phyloP scores from a whole-genome alignment of 2,888 invertebrate species.

The Cartodere bifasciata region DNA sequence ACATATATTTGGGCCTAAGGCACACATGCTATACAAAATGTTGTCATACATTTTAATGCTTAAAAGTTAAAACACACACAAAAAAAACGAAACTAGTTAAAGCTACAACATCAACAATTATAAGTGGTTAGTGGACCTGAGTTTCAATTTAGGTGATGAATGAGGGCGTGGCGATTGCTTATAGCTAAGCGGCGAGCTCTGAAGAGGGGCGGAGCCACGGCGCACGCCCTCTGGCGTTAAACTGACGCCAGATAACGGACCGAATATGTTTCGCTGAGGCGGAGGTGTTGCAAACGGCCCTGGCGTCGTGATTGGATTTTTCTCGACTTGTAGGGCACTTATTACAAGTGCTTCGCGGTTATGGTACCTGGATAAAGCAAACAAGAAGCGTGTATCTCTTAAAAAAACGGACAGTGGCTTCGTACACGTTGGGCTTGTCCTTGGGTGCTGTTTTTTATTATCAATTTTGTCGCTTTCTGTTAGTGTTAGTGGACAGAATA shows the following conservation, averaged over 20 bases:
- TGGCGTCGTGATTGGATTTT: slow-evolving; percentile 80
- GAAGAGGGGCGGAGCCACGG: slow-evolving; percentile 55
- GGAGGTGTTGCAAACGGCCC: slow-evolving; percentile 68
- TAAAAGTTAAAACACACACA: too few species aligned
- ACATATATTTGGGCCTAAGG: too few species aligned
- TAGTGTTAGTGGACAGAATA: too few species aligned
- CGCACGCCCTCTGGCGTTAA: slow-evolving; percentile 19
- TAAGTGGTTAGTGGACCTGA: slow-evolving; percentile 49
- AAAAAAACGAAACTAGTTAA: too few species aligned
- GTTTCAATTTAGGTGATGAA: slow-evolving; percentile 84
- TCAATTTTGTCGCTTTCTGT: too few species aligned
- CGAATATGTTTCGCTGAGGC: slow-evolving; percentile 47
- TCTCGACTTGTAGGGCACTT: slow-evolving; percentile 86
- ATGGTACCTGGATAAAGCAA: slow-evolving; percentile 75
- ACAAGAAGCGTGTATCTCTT: too few species aligned
- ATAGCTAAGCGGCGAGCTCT: slow-evolving; percentile 29
- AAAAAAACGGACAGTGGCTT: too few species aligned
- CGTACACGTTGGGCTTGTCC: too few species aligned
- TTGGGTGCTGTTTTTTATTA: too few species aligned
- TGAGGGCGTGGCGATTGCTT: slow-evolving; percentile 52
- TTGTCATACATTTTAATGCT: too few species aligned
- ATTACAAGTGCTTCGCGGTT: slow-evolving; percentile 86
- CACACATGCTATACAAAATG: too few species aligned
- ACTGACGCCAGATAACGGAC: slow-evolving; percentile 35
- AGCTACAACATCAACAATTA: too few species aligned